Evolutionary conservation across 2,888 invertebrate genomes (phyloP).

Genomic region (Callimorpha dominula): DNA sequence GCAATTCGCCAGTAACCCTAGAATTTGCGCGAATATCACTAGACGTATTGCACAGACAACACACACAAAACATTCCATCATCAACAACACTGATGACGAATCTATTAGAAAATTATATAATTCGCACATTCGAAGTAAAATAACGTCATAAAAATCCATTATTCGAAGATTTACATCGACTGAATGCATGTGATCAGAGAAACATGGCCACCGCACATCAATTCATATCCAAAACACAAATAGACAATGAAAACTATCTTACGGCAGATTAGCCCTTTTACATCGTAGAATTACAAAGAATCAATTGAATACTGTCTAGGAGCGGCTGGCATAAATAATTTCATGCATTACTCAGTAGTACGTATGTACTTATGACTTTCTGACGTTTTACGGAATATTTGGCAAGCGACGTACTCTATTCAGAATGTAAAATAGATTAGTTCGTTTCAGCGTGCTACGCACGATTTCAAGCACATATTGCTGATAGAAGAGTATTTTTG

Average conservation of each 20-base stretch:
- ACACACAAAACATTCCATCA: slow-evolving; percentile 67
- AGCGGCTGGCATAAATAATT: slow-evolving; percentile 82
- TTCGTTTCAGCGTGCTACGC: slow-evolving; percentile 72
- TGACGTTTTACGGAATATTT: slow-evolving; percentile 87
- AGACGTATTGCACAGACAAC: slow-evolving; percentile 64
- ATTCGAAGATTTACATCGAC: slow-evolving; percentile 71
- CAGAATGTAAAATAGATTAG: slow-evolving; percentile 75
- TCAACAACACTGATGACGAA: slow-evolving; percentile 61
- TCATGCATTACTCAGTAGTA: slow-evolving; percentile 84
- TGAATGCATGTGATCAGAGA: slow-evolving; percentile 84
- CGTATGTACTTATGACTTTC: slow-evolving; percentile 86
- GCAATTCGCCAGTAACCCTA: slow-evolving; percentile 81
- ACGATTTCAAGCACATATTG: slow-evolving; percentile 63
- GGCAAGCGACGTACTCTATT: slow-evolving; percentile 84
- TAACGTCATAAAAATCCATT: slow-evolving; percentile 71
- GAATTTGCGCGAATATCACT: slow-evolving; percentile 83
- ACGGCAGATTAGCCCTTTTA: slow-evolving; percentile 63
- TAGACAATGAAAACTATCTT: slow-evolving; percentile 78
- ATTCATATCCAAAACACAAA: slow-evolving; percentile 79
- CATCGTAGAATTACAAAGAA: slow-evolving; percentile 74
- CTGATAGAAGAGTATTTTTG: slow-evolving; percentile 64
- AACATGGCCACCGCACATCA: slow-evolving; percentile 84
- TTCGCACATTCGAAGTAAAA: slow-evolving; percentile 71
- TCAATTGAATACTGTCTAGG: slow-evolving; percentile 77
- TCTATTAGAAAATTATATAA: slow-evolving; percentile 77